Conservation (phyloP, 2,888 invertebrate genomes). For the Agrypnus murinus region DNA sequence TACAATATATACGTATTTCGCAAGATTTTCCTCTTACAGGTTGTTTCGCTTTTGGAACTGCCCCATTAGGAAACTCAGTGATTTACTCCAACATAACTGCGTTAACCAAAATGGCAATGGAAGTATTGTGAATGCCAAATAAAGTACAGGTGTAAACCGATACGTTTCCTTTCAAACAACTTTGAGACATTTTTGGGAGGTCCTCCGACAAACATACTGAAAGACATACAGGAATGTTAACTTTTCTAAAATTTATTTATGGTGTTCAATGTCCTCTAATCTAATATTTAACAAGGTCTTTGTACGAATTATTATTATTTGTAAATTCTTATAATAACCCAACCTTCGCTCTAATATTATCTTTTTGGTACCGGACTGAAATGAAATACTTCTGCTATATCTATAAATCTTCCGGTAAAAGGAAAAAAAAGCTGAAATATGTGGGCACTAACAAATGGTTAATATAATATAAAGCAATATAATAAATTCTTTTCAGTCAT, state of each 20-base stretch:
- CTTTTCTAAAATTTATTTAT: constrained; percentile 6
- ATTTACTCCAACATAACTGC: no score
- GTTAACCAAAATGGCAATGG: no score
- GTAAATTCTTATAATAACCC: constrained; percentile 5
- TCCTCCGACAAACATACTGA: no score
- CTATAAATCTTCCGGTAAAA: neutral
- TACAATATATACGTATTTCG: no score
- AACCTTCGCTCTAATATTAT: constrained; percentile 24
- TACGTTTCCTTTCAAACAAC: no score
- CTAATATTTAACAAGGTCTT: constrained; percentile 13
- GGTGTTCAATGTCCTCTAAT: neutral
- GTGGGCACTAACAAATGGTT: constrained; percentile 1
- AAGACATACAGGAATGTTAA: no score
- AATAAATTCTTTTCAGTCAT: neutral
- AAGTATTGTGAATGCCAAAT: no score
- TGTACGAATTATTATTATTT: constrained; percentile 15
- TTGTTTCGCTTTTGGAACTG: no score
- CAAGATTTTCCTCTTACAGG: no score
- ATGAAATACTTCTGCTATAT: constrained; percentile 2
- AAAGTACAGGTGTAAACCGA: no score
- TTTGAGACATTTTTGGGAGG: no score
- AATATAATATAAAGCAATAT: neutral
- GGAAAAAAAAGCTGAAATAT: neutral
- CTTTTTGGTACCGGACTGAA: neutral
- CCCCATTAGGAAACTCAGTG: no score